Conservation (phyloP, 2,797 vertebrate species). For the Tympanoctomys barrerae region DNA sequence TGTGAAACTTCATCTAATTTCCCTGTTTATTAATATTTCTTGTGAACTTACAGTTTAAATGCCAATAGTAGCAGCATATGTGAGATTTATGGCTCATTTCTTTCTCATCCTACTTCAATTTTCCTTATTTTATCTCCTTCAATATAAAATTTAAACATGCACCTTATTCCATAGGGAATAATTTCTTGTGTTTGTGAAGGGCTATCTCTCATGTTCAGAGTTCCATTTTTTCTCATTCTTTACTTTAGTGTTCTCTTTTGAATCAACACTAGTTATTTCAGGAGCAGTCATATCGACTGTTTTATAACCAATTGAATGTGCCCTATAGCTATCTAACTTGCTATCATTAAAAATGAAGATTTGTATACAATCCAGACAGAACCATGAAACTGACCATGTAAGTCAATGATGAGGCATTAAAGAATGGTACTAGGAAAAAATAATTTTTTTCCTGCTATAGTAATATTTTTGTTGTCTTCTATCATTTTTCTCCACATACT, state of each 20-base stretch:
- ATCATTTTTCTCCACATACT: background rate
- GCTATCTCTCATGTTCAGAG: background rate
- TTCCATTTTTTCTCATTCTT: background rate
- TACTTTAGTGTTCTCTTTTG: background rate
- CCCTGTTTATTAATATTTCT: background rate
- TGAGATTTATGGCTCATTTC: conserved; percentile 45
- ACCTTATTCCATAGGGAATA: background rate
- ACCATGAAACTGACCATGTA: background rate
- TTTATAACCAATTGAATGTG: background rate
- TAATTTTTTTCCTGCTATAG: background rate
- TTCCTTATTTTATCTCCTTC: background rate
- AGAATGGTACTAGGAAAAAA: background rate
- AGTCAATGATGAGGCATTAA: background rate
- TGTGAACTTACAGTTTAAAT: conserved; percentile 22
- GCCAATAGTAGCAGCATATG: background rate
- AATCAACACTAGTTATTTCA: background rate
- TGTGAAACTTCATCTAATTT: background rate
- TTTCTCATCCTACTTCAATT: background rate
- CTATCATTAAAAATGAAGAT: background rate
- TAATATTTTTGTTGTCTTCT: background rate
- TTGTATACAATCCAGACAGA: background rate
- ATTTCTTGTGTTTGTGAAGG: background rate
- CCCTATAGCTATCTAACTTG: conserved; percentile 2
- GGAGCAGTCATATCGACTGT: background rate
- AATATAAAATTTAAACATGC: conserved; percentile 11